These are phyloP conservation scores for Corella eumyota DNA, from an alignment of 23 tunicate genomes.

Conservation along the genomic window DNA sequence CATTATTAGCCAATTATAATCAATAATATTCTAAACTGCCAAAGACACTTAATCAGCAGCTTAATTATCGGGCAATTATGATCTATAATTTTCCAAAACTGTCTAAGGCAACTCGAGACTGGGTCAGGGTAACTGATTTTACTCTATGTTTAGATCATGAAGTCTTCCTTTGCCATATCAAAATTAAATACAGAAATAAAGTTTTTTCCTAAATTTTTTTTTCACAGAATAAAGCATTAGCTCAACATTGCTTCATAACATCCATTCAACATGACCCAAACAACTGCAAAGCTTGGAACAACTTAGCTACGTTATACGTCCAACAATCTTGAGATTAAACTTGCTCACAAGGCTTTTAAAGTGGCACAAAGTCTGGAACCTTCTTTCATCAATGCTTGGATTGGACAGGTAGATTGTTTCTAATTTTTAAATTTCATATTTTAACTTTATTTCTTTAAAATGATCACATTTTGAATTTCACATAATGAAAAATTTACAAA, in stretches of 20 bases:
- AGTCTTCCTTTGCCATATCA: too few species aligned
- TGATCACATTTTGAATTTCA: too few species aligned
- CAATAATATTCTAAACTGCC: too few species aligned
- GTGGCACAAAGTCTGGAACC: constrained; percentile 88
- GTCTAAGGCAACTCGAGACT: too few species aligned
- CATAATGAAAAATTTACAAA: too few species aligned
- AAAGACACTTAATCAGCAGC: too few species aligned
- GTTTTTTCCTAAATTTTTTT: background rate
- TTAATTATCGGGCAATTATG: too few species aligned
- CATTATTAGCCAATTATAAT: too few species aligned
- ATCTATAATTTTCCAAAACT: too few species aligned
- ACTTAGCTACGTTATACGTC: constrained; percentile 61
- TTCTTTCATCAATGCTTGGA: constrained; percentile 72
- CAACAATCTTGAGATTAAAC: constrained; percentile 18
- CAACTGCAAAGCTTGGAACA: constrained; percentile 84
- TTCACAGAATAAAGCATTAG: constrained; percentile 53
- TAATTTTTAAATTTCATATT: background rate
- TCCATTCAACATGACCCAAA: constrained; percentile 76
- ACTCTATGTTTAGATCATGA: too few species aligned
- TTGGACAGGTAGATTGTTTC: constrained; percentile 51
- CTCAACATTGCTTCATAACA: constrained; percentile 79
- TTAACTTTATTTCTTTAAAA: background rate
- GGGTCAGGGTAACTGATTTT: too few species aligned
- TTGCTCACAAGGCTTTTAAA: constrained; percentile 85
- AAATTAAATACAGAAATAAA: too few species aligned